Conservation (phyloP, 1,140 invertebrate species). For the Temnothorax nylanderi region DNA sequence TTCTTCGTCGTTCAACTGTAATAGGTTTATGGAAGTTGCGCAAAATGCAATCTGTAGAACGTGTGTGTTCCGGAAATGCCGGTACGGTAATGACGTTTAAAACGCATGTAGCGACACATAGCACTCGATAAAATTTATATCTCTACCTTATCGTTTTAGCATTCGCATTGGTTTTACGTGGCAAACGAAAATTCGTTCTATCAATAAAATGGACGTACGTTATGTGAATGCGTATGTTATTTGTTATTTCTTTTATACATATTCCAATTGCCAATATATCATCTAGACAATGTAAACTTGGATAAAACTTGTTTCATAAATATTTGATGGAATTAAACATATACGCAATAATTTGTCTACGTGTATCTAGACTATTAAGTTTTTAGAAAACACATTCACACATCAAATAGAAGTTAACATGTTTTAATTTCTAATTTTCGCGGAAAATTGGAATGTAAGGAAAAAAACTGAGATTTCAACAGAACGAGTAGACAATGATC, state of each 20-base stretch:
- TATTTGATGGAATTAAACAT: neutral
- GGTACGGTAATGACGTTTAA: conserved; percentile 37
- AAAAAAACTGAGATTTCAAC: conserved; percentile 13
- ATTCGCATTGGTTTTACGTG: conserved; percentile 35
- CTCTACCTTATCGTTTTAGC: conserved; percentile 21
- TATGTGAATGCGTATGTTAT: neutral
- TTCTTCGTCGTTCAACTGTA: conserved; percentile 44
- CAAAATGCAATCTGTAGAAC: conserved; percentile 42
- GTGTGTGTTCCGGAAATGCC: conserved; percentile 14
- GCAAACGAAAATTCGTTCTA: conserved; percentile 27
- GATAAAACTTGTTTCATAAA: conserved; percentile 3
- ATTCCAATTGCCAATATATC: neutral
- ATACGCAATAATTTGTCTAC: neutral
- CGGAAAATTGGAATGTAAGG: neutral
- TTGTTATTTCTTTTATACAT: neutral
- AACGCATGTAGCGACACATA: conserved; percentile 19
- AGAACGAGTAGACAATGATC: neutral
- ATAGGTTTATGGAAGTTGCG: conserved; percentile 49
- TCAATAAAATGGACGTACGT: conserved; percentile 19
- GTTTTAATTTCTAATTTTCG: neutral
- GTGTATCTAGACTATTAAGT: neutral
- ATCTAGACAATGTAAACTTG: conserved; percentile 24
- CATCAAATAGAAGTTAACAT: neutral
- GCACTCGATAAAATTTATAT: conserved; percentile 48
- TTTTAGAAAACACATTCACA: neutral